Conservation (phyloP, 2,113 vertebrate species). For the Rynchops niger region DNA sequence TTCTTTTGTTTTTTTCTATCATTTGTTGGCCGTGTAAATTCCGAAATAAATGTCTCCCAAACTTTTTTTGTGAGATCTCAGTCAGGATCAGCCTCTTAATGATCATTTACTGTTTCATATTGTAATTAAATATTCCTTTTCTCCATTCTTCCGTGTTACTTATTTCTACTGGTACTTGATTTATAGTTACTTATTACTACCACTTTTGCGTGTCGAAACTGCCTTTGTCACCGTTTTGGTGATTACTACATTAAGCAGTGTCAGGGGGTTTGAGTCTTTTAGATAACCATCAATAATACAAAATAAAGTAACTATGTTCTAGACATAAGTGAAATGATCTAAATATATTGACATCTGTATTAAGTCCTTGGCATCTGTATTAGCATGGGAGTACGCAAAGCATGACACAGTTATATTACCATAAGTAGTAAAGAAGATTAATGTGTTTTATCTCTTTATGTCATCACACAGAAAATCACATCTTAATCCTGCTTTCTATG, state of each 20-base stretch:
- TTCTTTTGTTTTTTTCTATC: background rate
- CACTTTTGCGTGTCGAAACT: background rate
- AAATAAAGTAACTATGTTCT: background rate
- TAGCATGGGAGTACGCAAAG: background rate
- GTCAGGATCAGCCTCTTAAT: background rate
- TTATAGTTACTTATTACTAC: background rate
- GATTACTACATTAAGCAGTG: background rate
- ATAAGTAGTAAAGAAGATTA: slow-evolving; percentile 38
- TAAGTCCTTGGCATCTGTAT: background rate
- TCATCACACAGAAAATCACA: slow-evolving; percentile 12
- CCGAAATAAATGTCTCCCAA: background rate
- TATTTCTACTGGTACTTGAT: background rate
- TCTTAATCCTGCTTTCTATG: slow-evolving; percentile 7
- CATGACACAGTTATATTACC: background rate
- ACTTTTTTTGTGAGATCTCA: background rate
- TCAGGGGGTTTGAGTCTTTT: background rate
- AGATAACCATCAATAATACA: background rate
- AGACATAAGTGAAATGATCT: background rate
- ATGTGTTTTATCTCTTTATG: slow-evolving; percentile 33
- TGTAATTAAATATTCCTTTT: background rate
- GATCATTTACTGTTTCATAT: background rate
- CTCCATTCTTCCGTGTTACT: background rate
- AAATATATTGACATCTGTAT: background rate
- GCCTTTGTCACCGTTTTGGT: background rate
- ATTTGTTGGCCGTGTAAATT: background rate